These are phyloP conservation scores for Setophaga coronata DNA, from an alignment of 2,113 vertebrate genomes.

Conservation along the genomic window DNA sequence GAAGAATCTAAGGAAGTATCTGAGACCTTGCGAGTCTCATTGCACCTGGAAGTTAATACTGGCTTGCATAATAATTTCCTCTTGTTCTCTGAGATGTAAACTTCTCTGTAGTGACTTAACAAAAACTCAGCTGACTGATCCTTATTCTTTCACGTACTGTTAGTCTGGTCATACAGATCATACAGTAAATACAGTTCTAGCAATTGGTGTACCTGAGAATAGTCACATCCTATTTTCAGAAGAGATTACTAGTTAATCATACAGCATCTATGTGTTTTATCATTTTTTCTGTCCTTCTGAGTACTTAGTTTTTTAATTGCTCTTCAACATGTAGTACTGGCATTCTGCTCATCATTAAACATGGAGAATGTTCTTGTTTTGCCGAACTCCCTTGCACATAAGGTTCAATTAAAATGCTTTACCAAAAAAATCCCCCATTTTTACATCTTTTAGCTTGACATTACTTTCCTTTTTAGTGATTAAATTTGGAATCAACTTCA, in stretches of 20 bases:
- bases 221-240: neutral
- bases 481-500: neutral
- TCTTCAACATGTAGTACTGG: neutral
- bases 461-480: neutral
- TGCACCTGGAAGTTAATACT: neutral
- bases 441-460: neutral
- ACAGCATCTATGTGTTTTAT: neutral
- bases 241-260: neutral
- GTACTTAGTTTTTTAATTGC: neutral
- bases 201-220: neutral
- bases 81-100: neutral
- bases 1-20: neutral
- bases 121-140: neutral
- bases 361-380: neutral
- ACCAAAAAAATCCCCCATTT: neutral
- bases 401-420: neutral
- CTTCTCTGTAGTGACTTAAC: constrained; percentile 44
- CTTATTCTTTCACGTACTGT: neutral
- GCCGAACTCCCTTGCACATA: neutral
- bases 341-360: neutral
- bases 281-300: neutral
- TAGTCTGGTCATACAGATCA: neutral
- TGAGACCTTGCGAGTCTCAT: neutral
- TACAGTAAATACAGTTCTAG: neutral
- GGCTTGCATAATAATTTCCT: constrained; percentile 36